Evolutionary conservation across 2,888 invertebrate genomes (phyloP).

Genomic region (Dryomyza anilis): DNA sequence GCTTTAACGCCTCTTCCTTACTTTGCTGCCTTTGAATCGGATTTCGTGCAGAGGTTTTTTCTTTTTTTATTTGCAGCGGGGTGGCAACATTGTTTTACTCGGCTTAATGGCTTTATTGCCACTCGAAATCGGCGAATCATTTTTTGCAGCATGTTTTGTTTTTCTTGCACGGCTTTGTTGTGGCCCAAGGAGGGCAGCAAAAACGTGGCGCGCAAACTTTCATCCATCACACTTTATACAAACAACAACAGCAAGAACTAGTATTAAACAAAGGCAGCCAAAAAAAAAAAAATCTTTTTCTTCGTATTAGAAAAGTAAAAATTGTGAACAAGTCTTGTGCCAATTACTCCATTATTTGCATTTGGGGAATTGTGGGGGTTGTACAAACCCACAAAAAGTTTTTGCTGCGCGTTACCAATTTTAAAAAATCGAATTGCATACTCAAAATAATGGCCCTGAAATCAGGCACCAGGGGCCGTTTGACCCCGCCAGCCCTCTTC

Average conservation of each 20-base stretch:
- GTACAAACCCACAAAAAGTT: neutral
- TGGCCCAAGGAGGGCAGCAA: too few relatives aligned
- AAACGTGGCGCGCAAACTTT: too few relatives aligned
- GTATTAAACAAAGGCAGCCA: neutral
- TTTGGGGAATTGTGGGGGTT: slow-evolving; percentile 26
- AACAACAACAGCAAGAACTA: neutral
- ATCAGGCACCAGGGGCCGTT: slow-evolving; percentile 4
- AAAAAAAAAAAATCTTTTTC: neutral
- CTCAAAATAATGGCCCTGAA: slow-evolving; percentile 2
- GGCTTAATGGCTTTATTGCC: too few relatives aligned
- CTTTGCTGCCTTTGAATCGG: too few relatives aligned
- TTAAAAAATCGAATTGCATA: slow-evolving; percentile 2
- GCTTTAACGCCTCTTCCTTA: too few relatives aligned
- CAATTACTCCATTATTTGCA: slow-evolving; percentile 35
- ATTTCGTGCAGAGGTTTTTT: too few relatives aligned
- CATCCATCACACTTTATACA: too few relatives aligned
- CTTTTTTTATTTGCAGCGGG: too few relatives aligned
- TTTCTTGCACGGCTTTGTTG: too few relatives aligned
- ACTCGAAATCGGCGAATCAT: too few relatives aligned
- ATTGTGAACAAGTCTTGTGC: slow-evolving; percentile 13
- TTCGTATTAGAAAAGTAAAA: neutral
- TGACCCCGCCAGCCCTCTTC: neutral
- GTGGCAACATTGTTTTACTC: too few relatives aligned
- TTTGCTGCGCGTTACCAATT: neutral
- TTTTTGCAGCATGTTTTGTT: too few relatives aligned